Base-by-base conservation (phyloP, 2,797 vertebrate genomes). In the Distichodus sexfasciatus region DNA sequence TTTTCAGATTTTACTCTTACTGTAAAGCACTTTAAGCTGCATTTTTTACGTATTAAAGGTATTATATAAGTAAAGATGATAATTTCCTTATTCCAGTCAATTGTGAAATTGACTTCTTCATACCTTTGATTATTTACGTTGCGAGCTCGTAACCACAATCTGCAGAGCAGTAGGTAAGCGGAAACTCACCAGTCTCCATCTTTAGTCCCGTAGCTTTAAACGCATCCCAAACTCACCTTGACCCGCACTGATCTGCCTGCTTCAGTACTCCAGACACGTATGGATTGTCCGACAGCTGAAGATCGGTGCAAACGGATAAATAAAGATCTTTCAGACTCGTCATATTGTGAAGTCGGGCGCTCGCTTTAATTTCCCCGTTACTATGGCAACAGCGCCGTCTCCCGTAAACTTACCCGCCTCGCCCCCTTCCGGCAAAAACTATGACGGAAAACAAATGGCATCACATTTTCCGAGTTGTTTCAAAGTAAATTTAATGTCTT, bases 241-340 rank as follows among this genome's bases (percentile, higher is more conserved):
- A n/a, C 14, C 36, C 76, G 10, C 3, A 47, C 71, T 62, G 60
- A 15, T 85, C 61, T 0, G 76, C 65, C 58, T 86, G 78, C 50
- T 76, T 50, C 19, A 98, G 79, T 54, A 81, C 70, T 0, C 35
- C 61, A 29, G 76, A 59, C 75, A 97, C n/a, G 19, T 82, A 86
- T 1, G 81, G 70, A 36, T 94, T 94, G 26, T 69, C 54, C 54
- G 81, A 62, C 9, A 84, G 77, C 2, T 68, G 35, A 1, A 82
- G 8, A 51, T 89, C 70, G 12, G 59, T 41, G 69, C 94, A 96
- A 1, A 84, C n/a, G 6, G 29, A 29, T 19, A 48, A 28, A 58
- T 97, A 95, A 21, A 74, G 9, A 50, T 61, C 38, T 7, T 17
- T 19, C 10, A 78, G 10, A 23, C 51, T 41, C 17, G 23, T 38